phyloP scores from a whole-genome alignment of 92 coral and sea anemone genomes.

The Anthopleura xanthogrammica region DNA sequence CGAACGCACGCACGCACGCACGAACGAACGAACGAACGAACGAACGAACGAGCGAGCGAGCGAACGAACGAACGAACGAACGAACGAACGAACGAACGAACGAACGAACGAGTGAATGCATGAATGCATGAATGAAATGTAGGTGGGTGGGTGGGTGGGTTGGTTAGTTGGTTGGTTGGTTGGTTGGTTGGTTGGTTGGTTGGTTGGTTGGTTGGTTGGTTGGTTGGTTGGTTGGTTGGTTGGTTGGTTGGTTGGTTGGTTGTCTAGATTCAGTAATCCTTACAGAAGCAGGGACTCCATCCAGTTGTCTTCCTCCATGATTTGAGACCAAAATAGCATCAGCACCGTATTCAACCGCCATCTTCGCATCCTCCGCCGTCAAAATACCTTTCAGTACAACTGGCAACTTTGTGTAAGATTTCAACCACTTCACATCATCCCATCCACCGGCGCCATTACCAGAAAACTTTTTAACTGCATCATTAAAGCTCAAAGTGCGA shows the following conservation, averaged over 20 bases:
- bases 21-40: too few relatives aligned
- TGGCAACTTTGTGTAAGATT: slow-evolving; percentile 52
- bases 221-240: too few relatives aligned
- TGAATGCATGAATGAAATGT: too few relatives aligned
- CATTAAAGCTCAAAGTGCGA: background rate
- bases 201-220: background rate
- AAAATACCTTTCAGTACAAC: slow-evolving; percentile 66
- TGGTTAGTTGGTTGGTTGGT: too few relatives aligned
- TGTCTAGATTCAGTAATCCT: background rate
- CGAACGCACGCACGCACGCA: too few relatives aligned
- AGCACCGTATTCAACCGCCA: slow-evolving; percentile 64
- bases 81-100: too few relatives aligned
- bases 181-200: too few relatives aligned
- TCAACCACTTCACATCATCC: slow-evolving; percentile 59
- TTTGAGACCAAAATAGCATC: slow-evolving; percentile 71
- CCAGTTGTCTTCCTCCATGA: slow-evolving; percentile 77
- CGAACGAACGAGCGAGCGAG: too few relatives aligned
- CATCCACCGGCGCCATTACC: slow-evolving; percentile 13
- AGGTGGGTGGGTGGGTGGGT: too few relatives aligned
- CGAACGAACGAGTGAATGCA: too few relatives aligned
- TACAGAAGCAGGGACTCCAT: slow-evolving; percentile 69
- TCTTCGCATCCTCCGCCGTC: slow-evolving; percentile 73
- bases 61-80: too few relatives aligned
- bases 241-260: background rate
- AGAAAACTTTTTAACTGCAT: background rate